A percentile compares a stretch with the other conserved stretches of the same genome.
Conservation (phyloP, 2,797 vertebrate species). For the Galago senegalensis region DNA sequence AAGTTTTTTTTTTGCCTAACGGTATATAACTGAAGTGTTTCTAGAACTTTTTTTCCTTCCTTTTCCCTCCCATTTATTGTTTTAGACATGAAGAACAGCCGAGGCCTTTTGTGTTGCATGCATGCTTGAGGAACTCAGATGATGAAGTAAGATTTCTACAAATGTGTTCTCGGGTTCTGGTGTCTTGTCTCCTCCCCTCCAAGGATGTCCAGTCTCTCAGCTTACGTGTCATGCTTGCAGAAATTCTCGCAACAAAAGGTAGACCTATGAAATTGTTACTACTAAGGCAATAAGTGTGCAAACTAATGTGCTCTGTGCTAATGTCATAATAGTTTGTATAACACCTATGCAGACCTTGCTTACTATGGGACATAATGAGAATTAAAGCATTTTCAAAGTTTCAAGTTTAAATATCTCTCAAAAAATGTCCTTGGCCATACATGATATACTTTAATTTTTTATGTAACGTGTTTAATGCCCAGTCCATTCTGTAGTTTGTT, state of each 20-base stretch:
- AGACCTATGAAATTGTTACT: conserved; percentile 67
- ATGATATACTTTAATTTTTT: conserved; percentile 16
- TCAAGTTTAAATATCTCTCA: conserved; percentile 29
- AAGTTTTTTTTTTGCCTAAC: conserved; percentile 51
- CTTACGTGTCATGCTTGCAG: conserved; percentile 96
- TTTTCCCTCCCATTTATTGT: background rate
- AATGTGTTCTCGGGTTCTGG: conserved; percentile 95
- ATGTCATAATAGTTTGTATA: background rate
- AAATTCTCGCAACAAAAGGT: conserved; percentile 97
- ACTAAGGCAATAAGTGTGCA: conserved; percentile 18
- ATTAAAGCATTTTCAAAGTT: conserved; percentile 48
- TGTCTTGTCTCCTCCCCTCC: conserved; percentile 96
- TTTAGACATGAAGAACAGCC: conserved; percentile 95
- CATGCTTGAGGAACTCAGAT: conserved; percentile 93
- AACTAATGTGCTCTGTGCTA: background rate
- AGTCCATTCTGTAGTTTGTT: conserved; percentile 16
- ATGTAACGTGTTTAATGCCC: background rate
- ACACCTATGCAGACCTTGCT: background rate
- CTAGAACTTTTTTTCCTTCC: conserved; percentile 34
- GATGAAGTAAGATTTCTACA: conserved; percentile 96
- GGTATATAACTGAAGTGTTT: conserved; percentile 17
- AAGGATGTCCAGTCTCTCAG: conserved; percentile 95
- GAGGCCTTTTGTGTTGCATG: conserved; percentile 94
- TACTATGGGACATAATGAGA: background rate
- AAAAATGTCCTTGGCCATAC: conserved; percentile 3